These are phyloP conservation scores for Hesperia comma DNA, from an alignment of 2,888 invertebrate species.

Conservation along the genomic window DNA sequence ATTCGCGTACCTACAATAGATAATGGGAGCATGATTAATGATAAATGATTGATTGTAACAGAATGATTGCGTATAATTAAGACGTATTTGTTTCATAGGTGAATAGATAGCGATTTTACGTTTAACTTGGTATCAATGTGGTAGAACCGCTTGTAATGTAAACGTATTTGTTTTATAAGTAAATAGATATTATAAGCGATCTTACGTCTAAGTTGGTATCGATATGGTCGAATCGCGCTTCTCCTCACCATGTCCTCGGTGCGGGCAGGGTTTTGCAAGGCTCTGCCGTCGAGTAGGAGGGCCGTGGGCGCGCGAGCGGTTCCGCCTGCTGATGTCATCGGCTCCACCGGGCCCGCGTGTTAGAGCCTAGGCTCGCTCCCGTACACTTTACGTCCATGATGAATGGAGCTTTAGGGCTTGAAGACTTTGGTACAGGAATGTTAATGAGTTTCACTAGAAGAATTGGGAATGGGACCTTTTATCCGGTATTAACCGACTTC, in stretches of 20 bases:
- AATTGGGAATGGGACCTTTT: no score
- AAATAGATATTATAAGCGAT: not conserved
- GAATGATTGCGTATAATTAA: no score
- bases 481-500: no score
- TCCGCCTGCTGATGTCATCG: conserved; percentile 79
- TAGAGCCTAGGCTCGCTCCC: conserved; percentile 5
- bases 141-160: conserved; percentile 10
- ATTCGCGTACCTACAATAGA: no score
- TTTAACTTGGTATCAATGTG: not conserved
- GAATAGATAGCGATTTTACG: not conserved
- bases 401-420: no score
- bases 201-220: not conserved
- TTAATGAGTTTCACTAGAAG: no score
- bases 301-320: conserved; percentile 68
- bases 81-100: no score
- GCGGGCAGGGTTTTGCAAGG: conserved; percentile 70
- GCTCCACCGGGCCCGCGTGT: conserved; percentile 43
- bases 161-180: no score
- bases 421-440: not conserved
- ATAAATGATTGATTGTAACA: no score
- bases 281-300: conserved; percentile 64
- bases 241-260: conserved; percentile 32
- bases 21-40: no score
- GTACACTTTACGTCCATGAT: no score
- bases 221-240: conserved; percentile 5